A percentile compares a stretch with the other conserved stretches of the same genome.
Conservation (phyloP, 2,888 invertebrate species). For the Heliconius sara region DNA sequence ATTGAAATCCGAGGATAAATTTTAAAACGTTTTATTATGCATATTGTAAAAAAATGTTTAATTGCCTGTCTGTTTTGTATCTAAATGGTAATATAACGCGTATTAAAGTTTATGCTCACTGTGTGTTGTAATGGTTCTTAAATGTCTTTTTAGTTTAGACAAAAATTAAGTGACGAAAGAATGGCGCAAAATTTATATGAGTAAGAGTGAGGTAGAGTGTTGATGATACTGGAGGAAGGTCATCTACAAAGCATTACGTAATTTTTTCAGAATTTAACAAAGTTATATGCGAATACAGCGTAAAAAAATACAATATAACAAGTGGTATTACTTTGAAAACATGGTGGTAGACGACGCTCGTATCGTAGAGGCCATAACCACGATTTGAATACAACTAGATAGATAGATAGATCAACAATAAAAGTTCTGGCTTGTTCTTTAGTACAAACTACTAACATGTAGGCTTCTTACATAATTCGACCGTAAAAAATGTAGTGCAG, state of each 20-base stretch:
- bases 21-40: conserved; percentile 11
- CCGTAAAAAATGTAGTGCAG: conserved; percentile 1
- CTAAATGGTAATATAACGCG: background rate
- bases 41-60: conserved; percentile 20
- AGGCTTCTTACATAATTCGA: conserved; percentile 22
- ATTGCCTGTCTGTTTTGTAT: conserved; percentile 1
- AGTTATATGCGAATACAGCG: too few species aligned
- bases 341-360: too few species aligned
- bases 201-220: too few species aligned
- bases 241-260: too few species aligned
- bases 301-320: too few species aligned
- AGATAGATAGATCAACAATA: background rate
- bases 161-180: too few species aligned
- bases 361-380: too few species aligned
- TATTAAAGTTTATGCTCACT: background rate
- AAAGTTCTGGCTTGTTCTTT: background rate
- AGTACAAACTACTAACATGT: background rate
- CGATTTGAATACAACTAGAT: too few species aligned
- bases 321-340: too few species aligned
- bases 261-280: too few species aligned
- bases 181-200: too few species aligned
- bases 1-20: conserved; percentile 19
- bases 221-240: too few species aligned
- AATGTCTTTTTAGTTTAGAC: background rate
- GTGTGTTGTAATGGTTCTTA: background rate